These are phyloP conservation scores for Myxocyprinus asiaticus DNA, from an alignment of 2,113 vertebrate genomes.

Conservation along the genomic window DNA sequence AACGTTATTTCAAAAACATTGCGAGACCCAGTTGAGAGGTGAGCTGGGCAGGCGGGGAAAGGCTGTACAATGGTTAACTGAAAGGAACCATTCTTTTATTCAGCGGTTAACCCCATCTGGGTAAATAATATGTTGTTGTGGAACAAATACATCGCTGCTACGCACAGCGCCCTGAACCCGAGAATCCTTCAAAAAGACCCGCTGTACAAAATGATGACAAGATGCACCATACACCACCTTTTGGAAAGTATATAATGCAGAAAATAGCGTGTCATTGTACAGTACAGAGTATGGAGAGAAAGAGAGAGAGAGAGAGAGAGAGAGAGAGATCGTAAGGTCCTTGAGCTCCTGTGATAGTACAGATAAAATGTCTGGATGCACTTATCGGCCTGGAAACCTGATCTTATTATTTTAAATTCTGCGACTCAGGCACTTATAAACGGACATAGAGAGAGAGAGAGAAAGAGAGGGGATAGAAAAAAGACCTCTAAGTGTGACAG, in stretches of 20 bases:
- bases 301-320: conserved; percentile 1
- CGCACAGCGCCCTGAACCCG: conserved; percentile 91
- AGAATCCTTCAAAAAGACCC: conserved; percentile 94
- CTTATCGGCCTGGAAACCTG: conserved; percentile 97
- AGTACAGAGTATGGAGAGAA: conserved; percentile 71
- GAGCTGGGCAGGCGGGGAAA: conserved; percentile 33
- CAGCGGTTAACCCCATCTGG: conserved; percentile 99
- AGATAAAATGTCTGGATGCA: conserved; percentile 99
- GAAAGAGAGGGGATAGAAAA: conserved; percentile 8
- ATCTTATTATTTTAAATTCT: conserved; percentile 91
- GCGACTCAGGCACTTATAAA: conserved; percentile 87
- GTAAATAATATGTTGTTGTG: conserved; percentile 98
- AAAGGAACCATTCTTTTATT: conserved; percentile 99
- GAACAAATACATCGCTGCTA: conserved; percentile 91
- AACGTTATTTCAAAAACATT: too few relatives aligned
- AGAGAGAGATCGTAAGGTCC: conserved; percentile 65
- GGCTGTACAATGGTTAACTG: conserved; percentile 94
- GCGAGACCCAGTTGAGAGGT: conserved; percentile 40
- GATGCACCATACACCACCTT: conserved; percentile 97
- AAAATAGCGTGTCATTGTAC: conserved; percentile 95
- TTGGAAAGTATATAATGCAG: conserved; percentile 96
- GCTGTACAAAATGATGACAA: conserved; percentile 92
- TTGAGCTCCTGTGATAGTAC: conserved; percentile 86
- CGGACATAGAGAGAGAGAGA: conserved; percentile 46
- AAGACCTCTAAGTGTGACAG: conserved; percentile 56